Percentiles rank a stretch among this genome's conserved stretches.
Evolutionary conservation across 2,113 vertebrate genomes (phyloP).

Genomic region (Panurus biarmicus): DNA sequence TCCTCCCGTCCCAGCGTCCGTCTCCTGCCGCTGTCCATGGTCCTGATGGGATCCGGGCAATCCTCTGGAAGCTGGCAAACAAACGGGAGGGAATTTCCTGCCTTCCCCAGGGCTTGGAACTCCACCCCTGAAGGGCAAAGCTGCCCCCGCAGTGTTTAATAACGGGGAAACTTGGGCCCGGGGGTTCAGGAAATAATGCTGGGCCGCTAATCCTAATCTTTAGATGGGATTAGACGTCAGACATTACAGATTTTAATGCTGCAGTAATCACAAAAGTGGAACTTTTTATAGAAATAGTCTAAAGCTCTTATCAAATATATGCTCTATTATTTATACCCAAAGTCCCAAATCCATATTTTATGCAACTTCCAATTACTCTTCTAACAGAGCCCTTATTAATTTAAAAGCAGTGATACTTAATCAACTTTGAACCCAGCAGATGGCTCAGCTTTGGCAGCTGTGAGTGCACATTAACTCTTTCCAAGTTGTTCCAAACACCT

Average conservation of each 20-base stretch:
- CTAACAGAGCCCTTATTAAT: conserved; percentile 6
- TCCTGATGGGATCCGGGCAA: not conserved
- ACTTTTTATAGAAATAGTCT: not conserved
- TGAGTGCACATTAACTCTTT: not conserved
- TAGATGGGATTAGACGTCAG: not conserved
- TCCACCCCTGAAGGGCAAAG: not conserved
- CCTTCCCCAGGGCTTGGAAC: not conserved
- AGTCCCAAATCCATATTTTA: conserved; percentile 27
- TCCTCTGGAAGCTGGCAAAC: not conserved
- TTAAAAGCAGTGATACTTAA: conserved; percentile 8
- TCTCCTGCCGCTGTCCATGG: not conserved
- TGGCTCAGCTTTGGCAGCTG: not conserved
- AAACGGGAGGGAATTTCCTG: not conserved
- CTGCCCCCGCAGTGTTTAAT: not conserved
- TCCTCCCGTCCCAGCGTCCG: fast-evolving
- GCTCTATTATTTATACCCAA: not conserved
- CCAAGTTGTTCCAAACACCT: not conserved
- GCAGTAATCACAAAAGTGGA: not conserved
- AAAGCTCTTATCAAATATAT: conserved; percentile 6
- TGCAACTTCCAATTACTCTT: conserved; percentile 31
- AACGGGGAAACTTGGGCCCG: not conserved
- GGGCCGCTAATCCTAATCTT: not conserved
- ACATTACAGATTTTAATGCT: not conserved
- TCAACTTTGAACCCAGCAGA: not conserved
- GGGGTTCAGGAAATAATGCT: not conserved